Evolutionary conservation across 2,888 invertebrate genomes (phyloP).

Genomic region (Drosophila meridionalis): DNA sequence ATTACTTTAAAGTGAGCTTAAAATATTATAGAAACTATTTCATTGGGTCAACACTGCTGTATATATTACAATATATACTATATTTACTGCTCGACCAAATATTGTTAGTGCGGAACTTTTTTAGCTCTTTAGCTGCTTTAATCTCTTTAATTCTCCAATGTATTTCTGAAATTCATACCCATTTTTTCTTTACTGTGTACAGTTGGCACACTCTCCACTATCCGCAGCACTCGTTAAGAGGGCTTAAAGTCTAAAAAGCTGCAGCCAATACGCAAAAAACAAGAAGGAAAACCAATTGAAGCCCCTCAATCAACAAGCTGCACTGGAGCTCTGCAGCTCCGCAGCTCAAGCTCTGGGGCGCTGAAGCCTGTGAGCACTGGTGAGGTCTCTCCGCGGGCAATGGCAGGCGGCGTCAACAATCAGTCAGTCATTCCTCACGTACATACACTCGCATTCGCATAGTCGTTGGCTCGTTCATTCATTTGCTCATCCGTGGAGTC

Average conservation of each 20-base stretch:
- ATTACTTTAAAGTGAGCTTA: no score
- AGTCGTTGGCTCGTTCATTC: constrained; percentile 38
- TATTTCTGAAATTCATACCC: neutral
- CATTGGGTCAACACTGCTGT: no score
- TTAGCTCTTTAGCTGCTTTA: neutral
- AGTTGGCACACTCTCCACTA: constrained; percentile 27
- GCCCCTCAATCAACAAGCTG: constrained; percentile 54
- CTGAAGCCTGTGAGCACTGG: constrained; percentile 1
- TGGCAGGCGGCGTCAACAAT: constrained; percentile 50
- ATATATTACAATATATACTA: neutral
- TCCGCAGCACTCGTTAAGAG: constrained; percentile 22
- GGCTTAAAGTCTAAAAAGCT: constrained; percentile 35
- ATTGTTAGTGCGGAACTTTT: neutral
- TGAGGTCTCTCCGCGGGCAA: constrained; percentile 11
- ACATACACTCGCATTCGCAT: constrained; percentile 16
- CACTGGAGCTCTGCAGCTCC: constrained; percentile 23
- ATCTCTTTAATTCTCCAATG: neutral
- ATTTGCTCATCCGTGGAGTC: constrained; percentile 42
- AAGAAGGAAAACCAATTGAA: constrained; percentile 53
- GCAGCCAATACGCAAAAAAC: constrained; percentile 21
- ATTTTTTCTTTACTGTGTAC: constrained; percentile 11
- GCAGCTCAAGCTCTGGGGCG: constrained; percentile 9
- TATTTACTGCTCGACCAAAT: neutral
- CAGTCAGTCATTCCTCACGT: constrained; percentile 35
- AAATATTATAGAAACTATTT: no score